A percentile compares a stretch with the other conserved stretches of the same genome.
These are phyloP conservation scores for Frankliniella intonsa DNA, from an alignment of 2,888 invertebrate genomes.

Conservation along the genomic window DNA sequence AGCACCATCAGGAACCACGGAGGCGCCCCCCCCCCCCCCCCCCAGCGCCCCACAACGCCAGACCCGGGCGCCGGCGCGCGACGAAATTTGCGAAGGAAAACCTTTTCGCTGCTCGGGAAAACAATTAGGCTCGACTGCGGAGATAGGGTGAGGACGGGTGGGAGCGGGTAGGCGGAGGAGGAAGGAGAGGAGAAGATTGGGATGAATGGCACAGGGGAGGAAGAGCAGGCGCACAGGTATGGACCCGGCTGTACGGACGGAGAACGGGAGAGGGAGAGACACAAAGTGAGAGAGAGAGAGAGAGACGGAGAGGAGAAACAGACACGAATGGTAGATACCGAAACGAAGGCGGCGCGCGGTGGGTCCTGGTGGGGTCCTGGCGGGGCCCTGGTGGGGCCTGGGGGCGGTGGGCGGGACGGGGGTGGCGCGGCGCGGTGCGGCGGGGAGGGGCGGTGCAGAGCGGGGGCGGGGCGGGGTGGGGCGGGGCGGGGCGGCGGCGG, in stretches of 20 bases:
- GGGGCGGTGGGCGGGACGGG: neutral
- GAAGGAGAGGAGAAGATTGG: neutral
- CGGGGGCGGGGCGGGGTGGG: neutral
- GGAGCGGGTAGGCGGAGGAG: neutral
- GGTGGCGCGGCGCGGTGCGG: neutral
- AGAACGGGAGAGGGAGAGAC: neutral
- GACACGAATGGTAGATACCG: neutral
- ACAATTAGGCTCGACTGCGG: conserved; percentile 1
- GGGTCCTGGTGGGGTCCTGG: neutral
- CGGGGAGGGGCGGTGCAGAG: neutral
- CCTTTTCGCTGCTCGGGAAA: neutral
- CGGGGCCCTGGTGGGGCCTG: neutral
- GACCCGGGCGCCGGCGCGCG: neutral
- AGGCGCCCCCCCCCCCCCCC: neutral
- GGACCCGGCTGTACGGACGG: neutral
- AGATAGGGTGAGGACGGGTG: neutral
- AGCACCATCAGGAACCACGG: no score
- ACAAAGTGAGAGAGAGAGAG: neutral
- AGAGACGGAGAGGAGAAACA: neutral
- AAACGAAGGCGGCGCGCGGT: neutral
- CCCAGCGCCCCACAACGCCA: neutral
- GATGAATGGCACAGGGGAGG: neutral
- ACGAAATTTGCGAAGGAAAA: neutral
- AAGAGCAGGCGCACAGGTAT: neutral
- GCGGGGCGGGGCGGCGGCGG: neutral